Conservation (phyloP, 2,888 invertebrate species). For the Urechis unicinctus region DNA sequence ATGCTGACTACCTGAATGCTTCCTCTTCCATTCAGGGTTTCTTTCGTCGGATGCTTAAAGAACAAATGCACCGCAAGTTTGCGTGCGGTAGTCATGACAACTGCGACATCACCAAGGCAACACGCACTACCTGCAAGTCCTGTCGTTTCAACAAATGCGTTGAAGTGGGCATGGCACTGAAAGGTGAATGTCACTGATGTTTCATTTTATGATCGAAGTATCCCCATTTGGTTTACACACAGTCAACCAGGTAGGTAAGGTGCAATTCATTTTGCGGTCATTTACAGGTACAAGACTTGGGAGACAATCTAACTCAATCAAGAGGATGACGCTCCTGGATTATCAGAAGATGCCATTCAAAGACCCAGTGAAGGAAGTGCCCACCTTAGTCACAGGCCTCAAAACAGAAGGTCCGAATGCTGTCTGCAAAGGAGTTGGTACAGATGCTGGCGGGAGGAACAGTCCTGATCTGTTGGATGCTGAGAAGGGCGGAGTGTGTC, state of each 20-base stretch:
- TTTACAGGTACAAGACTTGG: conserved; percentile 20
- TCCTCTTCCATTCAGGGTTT: too few species aligned
- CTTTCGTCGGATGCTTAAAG: conserved; percentile 48
- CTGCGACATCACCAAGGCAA: conserved; percentile 41
- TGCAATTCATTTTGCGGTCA: too few species aligned
- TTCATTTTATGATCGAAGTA: too few species aligned
- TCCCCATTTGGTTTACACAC: too few species aligned
- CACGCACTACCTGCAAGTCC: conserved; percentile 45
- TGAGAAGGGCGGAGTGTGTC: too few species aligned
- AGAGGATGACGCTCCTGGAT: conserved; percentile 19
- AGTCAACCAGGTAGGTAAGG: too few species aligned
- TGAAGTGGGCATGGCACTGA: conserved; percentile 44
- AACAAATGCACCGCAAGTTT: conserved; percentile 25
- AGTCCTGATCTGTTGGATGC: too few species aligned
- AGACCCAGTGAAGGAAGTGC: neutral
- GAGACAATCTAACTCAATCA: conserved; percentile 23
- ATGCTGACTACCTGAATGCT: too few species aligned
- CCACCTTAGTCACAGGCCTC: neutral
- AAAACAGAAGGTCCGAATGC: neutral
- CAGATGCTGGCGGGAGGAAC: too few species aligned
- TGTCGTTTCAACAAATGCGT: conserved; percentile 46
- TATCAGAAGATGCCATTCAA: conserved; percentile 2
- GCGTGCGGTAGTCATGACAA: conserved; percentile 28
- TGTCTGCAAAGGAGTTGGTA: neutral
- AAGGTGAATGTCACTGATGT: conserved; percentile 27